Evolutionary conservation across 2,113 vertebrate genomes (phyloP).

Genomic region (Cyanoramphus novaezelandiae): DNA sequence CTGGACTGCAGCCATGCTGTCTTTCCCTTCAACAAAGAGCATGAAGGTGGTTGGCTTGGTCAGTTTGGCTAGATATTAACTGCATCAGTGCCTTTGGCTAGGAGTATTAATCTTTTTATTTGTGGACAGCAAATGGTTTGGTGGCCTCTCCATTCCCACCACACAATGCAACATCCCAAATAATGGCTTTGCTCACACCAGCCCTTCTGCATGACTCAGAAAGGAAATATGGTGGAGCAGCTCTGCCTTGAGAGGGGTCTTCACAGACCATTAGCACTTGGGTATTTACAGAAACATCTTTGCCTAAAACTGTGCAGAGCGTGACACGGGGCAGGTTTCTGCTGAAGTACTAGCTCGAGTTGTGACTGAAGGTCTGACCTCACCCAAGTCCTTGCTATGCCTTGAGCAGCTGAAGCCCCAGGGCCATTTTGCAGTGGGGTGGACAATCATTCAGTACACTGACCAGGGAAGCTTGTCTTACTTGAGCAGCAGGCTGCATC

Average conservation of each 20-base stretch:
- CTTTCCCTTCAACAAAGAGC: not conserved
- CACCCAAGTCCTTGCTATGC: accelerated
- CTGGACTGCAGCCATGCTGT: not conserved
- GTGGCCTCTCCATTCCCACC: not conserved
- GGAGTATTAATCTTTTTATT: not conserved
- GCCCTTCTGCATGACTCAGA: accelerated
- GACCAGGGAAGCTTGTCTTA: accelerated
- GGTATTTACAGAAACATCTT: not conserved
- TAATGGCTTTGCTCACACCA: not conserved
- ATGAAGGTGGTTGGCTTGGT: not conserved
- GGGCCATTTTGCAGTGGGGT: not conserved
- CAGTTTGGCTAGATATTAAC: not conserved
- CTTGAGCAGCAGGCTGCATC: not conserved
- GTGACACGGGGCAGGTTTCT: accelerated
- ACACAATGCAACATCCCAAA: accelerated
- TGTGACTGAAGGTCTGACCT: not conserved
- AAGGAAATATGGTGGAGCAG: not conserved
- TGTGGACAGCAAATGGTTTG: not conserved
- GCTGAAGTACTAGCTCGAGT: not conserved
- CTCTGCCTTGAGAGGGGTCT: not conserved
- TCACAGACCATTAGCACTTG: not conserved
- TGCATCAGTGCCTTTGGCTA: not conserved
- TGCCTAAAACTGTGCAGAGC: not conserved
- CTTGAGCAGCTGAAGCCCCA: not conserved
- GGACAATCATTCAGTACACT: accelerated